Conservation (phyloP, 2,113 vertebrate species). For the Falcunculus frontatus region DNA sequence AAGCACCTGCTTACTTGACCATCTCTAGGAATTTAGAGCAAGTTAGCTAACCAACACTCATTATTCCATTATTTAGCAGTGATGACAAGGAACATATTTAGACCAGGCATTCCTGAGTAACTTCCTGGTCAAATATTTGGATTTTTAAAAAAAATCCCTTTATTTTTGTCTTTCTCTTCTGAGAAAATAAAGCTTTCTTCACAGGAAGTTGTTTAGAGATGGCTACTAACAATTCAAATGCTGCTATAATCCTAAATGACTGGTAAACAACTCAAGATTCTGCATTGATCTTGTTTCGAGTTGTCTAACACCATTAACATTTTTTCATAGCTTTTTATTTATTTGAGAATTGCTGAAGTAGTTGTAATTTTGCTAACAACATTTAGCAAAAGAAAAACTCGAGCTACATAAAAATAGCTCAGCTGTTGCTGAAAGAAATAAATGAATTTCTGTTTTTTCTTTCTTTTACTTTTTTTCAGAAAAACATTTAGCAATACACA, state of each 20-base stretch:
- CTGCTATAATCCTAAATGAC: background rate
- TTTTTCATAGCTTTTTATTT: background rate
- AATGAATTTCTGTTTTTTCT: background rate
- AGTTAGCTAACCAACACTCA: background rate
- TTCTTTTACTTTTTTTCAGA: background rate
- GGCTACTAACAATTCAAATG: background rate
- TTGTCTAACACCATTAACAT: background rate
- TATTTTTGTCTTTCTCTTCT: background rate
- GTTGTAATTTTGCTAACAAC: background rate
- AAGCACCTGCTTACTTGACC: background rate
- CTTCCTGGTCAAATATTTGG: background rate
- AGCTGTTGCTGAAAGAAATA: background rate
- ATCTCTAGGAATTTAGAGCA: background rate
- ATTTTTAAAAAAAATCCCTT: rapidly evolving
- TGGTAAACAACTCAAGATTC: background rate
- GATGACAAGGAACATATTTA: background rate
- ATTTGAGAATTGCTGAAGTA: background rate
- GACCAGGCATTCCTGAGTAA: background rate
- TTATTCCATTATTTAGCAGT: background rate
- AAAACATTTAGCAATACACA: background rate
- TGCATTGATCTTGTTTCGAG: background rate
- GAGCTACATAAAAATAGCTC: background rate
- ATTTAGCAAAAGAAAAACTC: background rate
- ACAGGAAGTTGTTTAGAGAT: background rate
- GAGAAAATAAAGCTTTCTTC: background rate